phyloP scores from a whole-genome alignment of 2,113 vertebrate genomes.

The Phaethon lepturus region DNA sequence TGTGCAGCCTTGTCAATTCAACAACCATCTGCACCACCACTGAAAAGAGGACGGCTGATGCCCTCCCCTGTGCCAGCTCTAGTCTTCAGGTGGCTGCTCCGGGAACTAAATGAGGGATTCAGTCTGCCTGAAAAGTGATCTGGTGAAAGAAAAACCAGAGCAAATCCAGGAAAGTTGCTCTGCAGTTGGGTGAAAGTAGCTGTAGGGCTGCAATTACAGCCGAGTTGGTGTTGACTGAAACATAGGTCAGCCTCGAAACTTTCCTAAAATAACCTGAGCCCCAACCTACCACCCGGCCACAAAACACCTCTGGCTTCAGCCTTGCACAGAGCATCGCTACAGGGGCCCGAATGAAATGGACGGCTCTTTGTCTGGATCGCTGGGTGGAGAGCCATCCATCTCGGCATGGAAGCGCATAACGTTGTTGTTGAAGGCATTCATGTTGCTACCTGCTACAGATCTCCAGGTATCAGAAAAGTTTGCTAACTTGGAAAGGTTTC shows the following conservation, averaged over 20 bases:
- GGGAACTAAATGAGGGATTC: background rate
- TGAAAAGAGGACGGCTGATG: background rate
- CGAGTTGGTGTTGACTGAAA: background rate
- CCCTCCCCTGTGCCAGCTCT: background rate
- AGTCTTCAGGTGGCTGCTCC: background rate
- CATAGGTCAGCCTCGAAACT: fast-evolving
- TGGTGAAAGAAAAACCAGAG: background rate
- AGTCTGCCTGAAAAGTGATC: background rate
- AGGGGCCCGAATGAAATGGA: background rate
- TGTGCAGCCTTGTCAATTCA: background rate
- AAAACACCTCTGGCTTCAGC: background rate
- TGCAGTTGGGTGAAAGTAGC: background rate
- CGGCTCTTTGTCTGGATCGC: background rate
- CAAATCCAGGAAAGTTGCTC: background rate
- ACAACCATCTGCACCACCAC: background rate
- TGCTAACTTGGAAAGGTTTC: background rate
- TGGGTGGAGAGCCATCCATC: background rate
- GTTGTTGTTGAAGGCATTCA: background rate
- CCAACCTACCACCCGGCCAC: background rate
- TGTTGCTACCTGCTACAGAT: background rate
- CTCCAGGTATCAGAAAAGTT: background rate
- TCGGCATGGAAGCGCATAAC: background rate
- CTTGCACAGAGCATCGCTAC: background rate
- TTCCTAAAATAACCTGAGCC: background rate
- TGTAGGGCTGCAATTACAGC: fast-evolving